Evolutionary conservation across 2,113 vertebrate species (phyloP), one percentile per base, ranked within the genome.

Genomic region (Recurvirostra avosetta): DNA sequence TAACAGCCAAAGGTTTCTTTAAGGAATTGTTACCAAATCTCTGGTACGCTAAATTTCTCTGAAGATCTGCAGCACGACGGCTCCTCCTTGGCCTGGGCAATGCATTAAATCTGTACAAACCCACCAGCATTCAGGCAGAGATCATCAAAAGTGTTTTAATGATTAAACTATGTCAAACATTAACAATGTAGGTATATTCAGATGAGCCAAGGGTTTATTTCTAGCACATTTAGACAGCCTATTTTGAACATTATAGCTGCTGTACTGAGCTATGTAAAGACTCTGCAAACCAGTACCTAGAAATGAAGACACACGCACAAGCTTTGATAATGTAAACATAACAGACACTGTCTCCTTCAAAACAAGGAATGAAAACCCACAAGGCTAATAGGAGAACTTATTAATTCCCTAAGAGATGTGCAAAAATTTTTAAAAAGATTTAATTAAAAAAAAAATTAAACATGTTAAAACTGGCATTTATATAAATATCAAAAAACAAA

Each of bases 111-210:
- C 67, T 26, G 63, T 78, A 96, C 58, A 94, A 86, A 97, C 45
- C 50, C 93, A 81, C 59, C 23, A 71, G 94, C 97, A 92, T 75
- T 18, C 91, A 93, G 96, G 76, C 92, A 97, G 40, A 89, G 89
- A 93, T 98, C 97, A 98, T 98, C 98, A 98, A 98, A 98, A 98
- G 90, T 91, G 90, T 98, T 98, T 98, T 98, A 98, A 98, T 98
- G 98, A 98, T 98, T 98, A 98, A 98, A 97, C 95, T 96, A 97
- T 97, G 97, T 97, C 96, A 97, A 97, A 97, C 92, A 96, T 97
- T 96, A 98, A 98, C 96, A 98, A 97, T 81, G 92, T 95, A 92
- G 96, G 86, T 88, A 97, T 98, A 98, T 92, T 96, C 97, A 97
- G 97, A 98, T 95, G 97, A 98, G 97, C 96, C 97, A 97, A 95